phyloP scores from a whole-genome alignment of 2,113 vertebrate species.

The Mobula hypostoma region DNA sequence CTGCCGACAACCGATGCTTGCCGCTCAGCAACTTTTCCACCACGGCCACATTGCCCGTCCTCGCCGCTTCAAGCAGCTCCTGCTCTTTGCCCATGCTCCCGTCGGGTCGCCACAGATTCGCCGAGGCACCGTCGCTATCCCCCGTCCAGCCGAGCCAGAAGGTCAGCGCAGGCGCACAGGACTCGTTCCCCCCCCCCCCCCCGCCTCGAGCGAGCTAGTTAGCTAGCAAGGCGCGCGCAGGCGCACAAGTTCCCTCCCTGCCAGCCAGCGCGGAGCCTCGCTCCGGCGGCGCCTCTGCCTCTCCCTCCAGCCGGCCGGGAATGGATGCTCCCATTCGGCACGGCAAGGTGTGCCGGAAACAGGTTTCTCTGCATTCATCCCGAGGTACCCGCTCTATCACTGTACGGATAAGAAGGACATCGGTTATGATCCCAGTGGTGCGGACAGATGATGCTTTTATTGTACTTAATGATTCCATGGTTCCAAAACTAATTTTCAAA shows the following conservation, averaged over 20 bases:
- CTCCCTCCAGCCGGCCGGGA: background rate
- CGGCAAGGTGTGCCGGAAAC: background rate
- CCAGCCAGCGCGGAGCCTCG: background rate
- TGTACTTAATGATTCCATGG: background rate
- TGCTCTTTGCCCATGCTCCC: conserved; percentile 89
- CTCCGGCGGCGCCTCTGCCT: background rate
- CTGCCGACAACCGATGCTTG: conserved; percentile 73
- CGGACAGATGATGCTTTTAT: background rate
- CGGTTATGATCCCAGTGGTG: background rate
- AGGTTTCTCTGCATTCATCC: background rate
- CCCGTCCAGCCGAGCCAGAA: conserved; percentile 50
- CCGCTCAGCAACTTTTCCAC: conserved; percentile 90
- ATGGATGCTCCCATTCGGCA: background rate
- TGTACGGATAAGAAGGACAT: background rate
- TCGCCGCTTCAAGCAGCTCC: conserved; percentile 90
- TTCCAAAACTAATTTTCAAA: background rate
- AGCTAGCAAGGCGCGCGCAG: conserved; percentile 15
- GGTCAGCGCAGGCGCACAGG: conserved; percentile 44
- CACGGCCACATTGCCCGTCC: conserved; percentile 83
- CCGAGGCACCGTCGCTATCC: background rate
- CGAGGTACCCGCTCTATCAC: background rate
- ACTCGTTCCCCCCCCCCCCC: conserved; percentile 42
- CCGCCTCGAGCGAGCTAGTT: conserved; percentile 37
- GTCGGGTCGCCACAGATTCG: conserved; percentile 31
- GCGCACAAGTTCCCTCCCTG: background rate